Conservation (phyloP, 2,888 invertebrate species). For the Microctonus aethiopoides region DNA sequence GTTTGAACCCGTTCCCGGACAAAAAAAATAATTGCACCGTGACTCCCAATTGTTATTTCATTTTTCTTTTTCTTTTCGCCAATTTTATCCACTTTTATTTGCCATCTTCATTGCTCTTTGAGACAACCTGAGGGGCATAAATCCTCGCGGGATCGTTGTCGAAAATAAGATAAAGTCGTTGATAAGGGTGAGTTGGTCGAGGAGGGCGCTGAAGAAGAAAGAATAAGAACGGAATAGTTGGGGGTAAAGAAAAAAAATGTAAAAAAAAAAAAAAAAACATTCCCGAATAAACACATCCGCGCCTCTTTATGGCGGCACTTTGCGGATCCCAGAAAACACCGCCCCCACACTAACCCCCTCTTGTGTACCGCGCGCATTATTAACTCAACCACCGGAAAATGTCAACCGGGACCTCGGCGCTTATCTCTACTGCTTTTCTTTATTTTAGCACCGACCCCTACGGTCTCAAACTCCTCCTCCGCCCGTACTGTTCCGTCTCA, state of each 20-base stretch:
- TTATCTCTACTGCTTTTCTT: slow-evolving; percentile 59
- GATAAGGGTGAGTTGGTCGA: slow-evolving; percentile 40
- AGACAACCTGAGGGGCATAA: slow-evolving; percentile 59
- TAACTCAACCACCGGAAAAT: slow-evolving; percentile 66
- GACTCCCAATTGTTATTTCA: slow-evolving; percentile 46
- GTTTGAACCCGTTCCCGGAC: slow-evolving; percentile 50
- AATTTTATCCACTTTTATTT: slow-evolving; percentile 28
- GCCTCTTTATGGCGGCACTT: slow-evolving; percentile 63
- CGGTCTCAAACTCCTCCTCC: slow-evolving; percentile 17
- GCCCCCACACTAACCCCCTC: slow-evolving; percentile 38
- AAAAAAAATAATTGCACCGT: slow-evolving; percentile 63
- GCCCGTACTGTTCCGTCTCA: slow-evolving; percentile 30
- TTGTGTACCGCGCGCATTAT: slow-evolving; percentile 65
- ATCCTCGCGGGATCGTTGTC: slow-evolving; percentile 60
- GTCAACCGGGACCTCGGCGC: slow-evolving; percentile 59
- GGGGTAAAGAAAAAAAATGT: slow-evolving; percentile 43
- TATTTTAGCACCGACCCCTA: slow-evolving; percentile 51
- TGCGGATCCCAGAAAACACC: slow-evolving; percentile 47
- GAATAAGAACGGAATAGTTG: slow-evolving; percentile 33
- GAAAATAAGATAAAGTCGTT: slow-evolving; percentile 64
- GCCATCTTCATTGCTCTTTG: slow-evolving; percentile 35
- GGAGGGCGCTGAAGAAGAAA: slow-evolving; percentile 34
- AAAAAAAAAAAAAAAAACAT: slow-evolving; percentile 61
- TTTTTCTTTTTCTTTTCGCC: slow-evolving; percentile 24
- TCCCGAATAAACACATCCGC: slow-evolving; percentile 66